Conservation (phyloP, 2,113 vertebrate species). For the Meles meles region DNA sequence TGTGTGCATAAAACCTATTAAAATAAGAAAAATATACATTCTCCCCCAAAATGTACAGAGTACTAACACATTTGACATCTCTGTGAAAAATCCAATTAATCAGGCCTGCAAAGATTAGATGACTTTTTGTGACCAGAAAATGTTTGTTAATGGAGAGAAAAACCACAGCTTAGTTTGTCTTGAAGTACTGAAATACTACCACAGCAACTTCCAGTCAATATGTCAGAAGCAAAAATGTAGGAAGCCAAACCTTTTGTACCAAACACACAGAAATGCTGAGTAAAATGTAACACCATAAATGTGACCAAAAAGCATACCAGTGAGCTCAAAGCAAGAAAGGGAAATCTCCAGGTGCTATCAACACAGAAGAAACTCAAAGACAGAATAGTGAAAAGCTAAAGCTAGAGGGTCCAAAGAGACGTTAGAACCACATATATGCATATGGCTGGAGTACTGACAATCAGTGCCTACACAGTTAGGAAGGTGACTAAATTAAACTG, state of each 20-base stretch:
- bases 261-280: neutral
- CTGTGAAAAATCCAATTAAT: conserved; percentile 16
- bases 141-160: neutral
- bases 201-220: neutral
- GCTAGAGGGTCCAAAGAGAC: neutral
- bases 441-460: neutral
- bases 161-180: neutral
- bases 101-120: neutral
- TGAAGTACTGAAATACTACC: conserved; percentile 2
- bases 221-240: neutral
- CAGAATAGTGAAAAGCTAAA: conserved; percentile 6
- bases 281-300: neutral
- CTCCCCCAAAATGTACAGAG: neutral
- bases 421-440: neutral
- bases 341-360: neutral
- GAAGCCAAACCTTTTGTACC: neutral
- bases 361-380: conserved; percentile 7
- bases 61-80: neutral
- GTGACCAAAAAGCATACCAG: neutral
- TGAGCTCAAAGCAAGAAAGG: neutral
- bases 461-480: neutral
- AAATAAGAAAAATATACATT: conserved; percentile 13
- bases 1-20: neutral
- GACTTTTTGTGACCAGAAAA: neutral
- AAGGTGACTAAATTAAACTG: neutral